A percentile compares a stretch with the other conserved stretches of the same genome.
Evolutionary conservation across 2,797 vertebrate genomes (phyloP).

Genomic region (Acomys russatus): DNA sequence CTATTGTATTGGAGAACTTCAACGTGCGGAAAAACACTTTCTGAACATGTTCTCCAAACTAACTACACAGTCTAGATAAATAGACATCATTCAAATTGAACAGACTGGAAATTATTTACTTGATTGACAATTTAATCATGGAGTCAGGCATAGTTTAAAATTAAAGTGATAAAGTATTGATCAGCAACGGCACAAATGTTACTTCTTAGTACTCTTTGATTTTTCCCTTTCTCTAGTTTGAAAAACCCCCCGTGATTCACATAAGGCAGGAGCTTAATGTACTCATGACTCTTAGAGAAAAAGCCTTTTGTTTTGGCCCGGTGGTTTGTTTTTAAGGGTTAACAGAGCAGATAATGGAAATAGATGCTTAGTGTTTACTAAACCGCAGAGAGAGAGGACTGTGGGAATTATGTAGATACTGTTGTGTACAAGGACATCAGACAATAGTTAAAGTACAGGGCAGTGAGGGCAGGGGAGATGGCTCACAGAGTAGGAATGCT

Average conservation of each 20-base stretch:
- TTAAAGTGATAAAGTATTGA: constrained; percentile 5
- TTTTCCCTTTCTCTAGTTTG: background rate
- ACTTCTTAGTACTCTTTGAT: background rate
- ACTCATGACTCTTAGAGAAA: background rate
- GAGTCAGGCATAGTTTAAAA: constrained; percentile 44
- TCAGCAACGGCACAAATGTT: background rate
- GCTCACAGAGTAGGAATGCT: background rate
- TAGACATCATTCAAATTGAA: background rate
- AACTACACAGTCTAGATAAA: constrained; percentile 1
- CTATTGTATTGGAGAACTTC: background rate
- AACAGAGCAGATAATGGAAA: background rate
- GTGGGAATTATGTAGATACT: background rate
- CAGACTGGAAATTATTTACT: background rate
- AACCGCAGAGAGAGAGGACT: background rate
- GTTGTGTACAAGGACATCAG: background rate
- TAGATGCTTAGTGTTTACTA: background rate
- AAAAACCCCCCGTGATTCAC: background rate
- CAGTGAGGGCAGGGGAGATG: rapidly evolving
- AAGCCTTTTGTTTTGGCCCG: background rate
- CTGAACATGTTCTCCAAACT: constrained; percentile 30
- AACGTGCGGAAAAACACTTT: constrained; percentile 3
- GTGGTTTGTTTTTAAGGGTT: background rate
- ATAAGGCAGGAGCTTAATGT: background rate
- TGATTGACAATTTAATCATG: background rate
- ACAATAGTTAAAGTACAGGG: background rate